phyloP scores from a whole-genome alignment of 2,888 invertebrate species.

The Scotopteryx bipunctaria region DNA sequence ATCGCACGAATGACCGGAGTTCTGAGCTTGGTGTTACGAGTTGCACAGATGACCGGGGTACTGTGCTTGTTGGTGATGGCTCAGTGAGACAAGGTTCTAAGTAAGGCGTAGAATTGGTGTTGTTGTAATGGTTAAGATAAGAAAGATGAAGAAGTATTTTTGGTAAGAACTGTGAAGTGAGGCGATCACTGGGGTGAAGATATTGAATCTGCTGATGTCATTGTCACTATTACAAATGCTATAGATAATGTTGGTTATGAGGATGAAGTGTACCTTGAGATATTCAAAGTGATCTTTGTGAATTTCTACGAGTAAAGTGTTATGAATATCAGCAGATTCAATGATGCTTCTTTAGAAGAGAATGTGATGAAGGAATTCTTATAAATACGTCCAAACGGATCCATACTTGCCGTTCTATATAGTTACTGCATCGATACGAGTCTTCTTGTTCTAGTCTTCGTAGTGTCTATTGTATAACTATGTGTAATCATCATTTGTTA shows the following conservation, averaged over 20 bases:
- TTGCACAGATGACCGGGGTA: not conserved
- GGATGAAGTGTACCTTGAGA: too few species aligned
- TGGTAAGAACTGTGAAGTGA: not conserved
- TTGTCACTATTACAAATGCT: too few species aligned
- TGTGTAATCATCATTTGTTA: conserved; percentile 55
- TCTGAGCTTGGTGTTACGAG: not conserved
- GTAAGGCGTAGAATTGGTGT: too few species aligned
- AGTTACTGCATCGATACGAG: conserved; percentile 36
- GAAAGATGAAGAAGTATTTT: too few species aligned
- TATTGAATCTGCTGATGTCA: conserved; percentile 17
- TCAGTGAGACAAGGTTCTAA: too few species aligned
- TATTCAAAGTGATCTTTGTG: too few species aligned
- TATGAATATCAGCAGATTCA: conserved; percentile 7
- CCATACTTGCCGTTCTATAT: conserved; percentile 34
- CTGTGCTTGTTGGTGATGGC: not conserved
- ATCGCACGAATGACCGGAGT: not conserved
- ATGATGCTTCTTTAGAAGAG: not conserved
- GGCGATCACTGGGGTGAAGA: too few species aligned
- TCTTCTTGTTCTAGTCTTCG: conserved; percentile 60
- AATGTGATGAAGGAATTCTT: conserved; percentile 30
- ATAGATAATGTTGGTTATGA: too few species aligned
- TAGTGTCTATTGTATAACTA: conserved; percentile 57
- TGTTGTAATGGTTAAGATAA: too few species aligned
- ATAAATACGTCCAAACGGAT: conserved; percentile 41
- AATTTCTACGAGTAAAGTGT: not conserved